These are phyloP conservation scores for Ips typographus DNA, from an alignment of 1,140 invertebrate species.

Conservation along the genomic window DNA sequence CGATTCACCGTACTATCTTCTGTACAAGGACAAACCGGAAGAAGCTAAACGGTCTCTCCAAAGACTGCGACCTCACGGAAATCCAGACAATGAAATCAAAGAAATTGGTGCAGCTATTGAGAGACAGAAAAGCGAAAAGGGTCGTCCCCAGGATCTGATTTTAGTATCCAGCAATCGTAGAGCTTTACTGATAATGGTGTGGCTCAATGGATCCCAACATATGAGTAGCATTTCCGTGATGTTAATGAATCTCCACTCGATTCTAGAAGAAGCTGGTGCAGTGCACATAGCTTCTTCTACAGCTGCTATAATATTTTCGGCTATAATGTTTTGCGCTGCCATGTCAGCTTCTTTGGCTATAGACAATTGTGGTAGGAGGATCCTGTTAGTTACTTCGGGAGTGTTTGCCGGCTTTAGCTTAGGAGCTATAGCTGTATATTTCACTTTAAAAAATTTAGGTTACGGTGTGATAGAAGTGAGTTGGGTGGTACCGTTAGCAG, in stretches of 20 bases:
- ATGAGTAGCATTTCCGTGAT: slow-evolving; percentile 56
- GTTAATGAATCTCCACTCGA: slow-evolving; percentile 59
- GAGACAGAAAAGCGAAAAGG: slow-evolving; percentile 42
- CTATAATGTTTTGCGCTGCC: slow-evolving; percentile 45
- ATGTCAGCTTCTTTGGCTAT: slow-evolving; percentile 48
- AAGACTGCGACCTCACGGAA: slow-evolving; percentile 55
- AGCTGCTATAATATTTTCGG: slow-evolving; percentile 52
- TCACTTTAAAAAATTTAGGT: slow-evolving; percentile 38
- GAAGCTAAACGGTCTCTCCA: slow-evolving; percentile 56
- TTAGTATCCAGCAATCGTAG: slow-evolving; percentile 41
- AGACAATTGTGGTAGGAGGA: slow-evolving; percentile 53
- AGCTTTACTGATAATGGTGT: slow-evolving; percentile 48
- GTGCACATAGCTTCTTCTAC: slow-evolving; percentile 40
- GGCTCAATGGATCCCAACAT: slow-evolving; percentile 59
- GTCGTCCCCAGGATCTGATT: slow-evolving; percentile 41
- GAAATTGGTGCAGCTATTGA: slow-evolving; percentile 49
- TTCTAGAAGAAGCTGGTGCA: slow-evolving; percentile 51
- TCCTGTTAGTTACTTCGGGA: slow-evolving; percentile 50
- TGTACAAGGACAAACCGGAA: slow-evolving; percentile 46
- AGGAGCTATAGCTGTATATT: slow-evolving; percentile 42
- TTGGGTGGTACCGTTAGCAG: slow-evolving; percentile 40
- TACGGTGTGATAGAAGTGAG: slow-evolving; percentile 33
- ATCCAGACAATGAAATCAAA: slow-evolving; percentile 52
- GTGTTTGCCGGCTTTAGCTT: slow-evolving; percentile 38
- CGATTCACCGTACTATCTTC: slow-evolving; percentile 43